Evolutionary conservation across 2,797 vertebrate species (phyloP).

Genomic region (Amphiprion clarkii): DNA sequence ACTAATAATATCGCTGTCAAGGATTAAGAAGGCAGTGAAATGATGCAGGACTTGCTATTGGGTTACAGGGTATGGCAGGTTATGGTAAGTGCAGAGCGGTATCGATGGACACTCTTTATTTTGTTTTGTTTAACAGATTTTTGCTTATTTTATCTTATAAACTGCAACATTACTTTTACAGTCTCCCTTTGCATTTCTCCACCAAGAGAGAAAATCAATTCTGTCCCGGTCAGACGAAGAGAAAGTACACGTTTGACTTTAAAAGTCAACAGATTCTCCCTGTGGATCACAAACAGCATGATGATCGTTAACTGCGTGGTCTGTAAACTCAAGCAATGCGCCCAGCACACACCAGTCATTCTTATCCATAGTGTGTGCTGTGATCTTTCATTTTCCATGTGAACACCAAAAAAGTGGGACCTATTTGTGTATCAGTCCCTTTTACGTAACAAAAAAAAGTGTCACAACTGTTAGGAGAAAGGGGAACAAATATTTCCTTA

Average conservation of each 20-base stretch:
- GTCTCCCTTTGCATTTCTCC: constrained; percentile 43
- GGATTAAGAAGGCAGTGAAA: constrained; percentile 7
- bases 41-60: constrained; percentile 42
- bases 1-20: not conserved
- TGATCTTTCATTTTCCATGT: constrained; percentile 56
- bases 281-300: constrained; percentile 29
- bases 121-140: constrained; percentile 67
- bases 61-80: constrained; percentile 67
- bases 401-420: constrained; percentile 36
- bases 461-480: constrained; percentile 5
- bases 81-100: constrained; percentile 62
- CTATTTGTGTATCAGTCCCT: constrained; percentile 5
- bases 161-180: constrained; percentile 17
- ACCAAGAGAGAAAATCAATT: constrained; percentile 36
- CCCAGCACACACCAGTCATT: constrained; percentile 61
- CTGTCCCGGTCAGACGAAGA: constrained; percentile 39
- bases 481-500: not conserved
- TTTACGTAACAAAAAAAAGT: constrained; percentile 2
- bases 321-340: constrained; percentile 47
- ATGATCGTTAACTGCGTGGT: constrained; percentile 47
- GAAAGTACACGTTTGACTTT: constrained; percentile 38
- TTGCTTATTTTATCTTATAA: constrained; percentile 39
- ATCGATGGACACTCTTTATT: constrained; percentile 79
- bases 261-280: not conserved
- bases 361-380: constrained; percentile 58